phyloP scores from a whole-genome alignment of 2,113 vertebrate species.

The Helogale parvula region DNA sequence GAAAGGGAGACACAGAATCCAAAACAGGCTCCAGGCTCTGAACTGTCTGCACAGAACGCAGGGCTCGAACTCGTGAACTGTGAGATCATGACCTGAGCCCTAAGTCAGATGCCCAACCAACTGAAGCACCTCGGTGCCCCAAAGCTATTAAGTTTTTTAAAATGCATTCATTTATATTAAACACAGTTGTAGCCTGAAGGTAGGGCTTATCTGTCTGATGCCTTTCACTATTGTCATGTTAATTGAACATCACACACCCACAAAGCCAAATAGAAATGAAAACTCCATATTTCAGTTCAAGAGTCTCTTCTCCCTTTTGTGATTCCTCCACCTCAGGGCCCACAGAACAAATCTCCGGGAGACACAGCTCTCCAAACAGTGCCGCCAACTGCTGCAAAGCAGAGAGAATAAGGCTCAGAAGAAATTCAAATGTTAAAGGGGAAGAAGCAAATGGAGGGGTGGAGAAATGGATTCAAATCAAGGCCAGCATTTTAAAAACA shows the following conservation, averaged over 20 bases:
- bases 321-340: neutral
- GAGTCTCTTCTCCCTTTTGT: neutral
- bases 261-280: neutral
- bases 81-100: too few relatives aligned
- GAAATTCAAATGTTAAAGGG: neutral
- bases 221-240: conserved; percentile 1
- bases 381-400: neutral
- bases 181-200: conserved; percentile 4
- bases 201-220: neutral
- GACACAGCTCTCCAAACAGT: neutral
- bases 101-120: too few relatives aligned
- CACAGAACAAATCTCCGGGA: neutral
- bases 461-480: neutral
- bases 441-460: neutral
- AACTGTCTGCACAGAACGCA: too few relatives aligned
- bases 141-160: conserved; percentile 5
- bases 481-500: neutral
- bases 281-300: neutral
- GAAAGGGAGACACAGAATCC: too few relatives aligned
- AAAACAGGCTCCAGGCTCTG: too few relatives aligned
- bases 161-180: conserved; percentile 28
- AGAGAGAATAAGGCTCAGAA: neutral
- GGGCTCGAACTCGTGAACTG: too few relatives aligned
- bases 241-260: conserved; percentile 12
- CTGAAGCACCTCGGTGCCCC: too few relatives aligned